Percentiles rank a stretch among this genome's conserved stretches.
Evolutionary conservation across 2,888 invertebrate genomes (phyloP).

Genomic region (Acanthococcus lagerstroemiae): DNA sequence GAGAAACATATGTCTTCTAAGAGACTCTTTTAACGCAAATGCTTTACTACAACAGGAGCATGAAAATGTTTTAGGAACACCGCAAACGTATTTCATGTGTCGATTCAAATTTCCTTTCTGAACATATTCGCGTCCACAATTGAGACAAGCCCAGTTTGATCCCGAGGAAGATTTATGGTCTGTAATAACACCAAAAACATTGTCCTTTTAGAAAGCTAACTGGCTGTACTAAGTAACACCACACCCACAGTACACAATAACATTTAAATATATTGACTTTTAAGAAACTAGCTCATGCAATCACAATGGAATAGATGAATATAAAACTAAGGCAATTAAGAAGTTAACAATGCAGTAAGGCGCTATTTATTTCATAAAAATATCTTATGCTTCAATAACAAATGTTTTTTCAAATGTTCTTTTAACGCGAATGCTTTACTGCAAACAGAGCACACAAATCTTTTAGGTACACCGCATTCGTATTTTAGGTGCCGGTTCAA

Average conservation of each 20-base stretch:
- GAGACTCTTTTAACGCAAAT: slow-evolving; percentile 33
- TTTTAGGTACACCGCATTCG: slow-evolving; percentile 47
- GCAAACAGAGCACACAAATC: slow-evolving; percentile 45
- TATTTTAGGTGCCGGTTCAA: slow-evolving; percentile 40
- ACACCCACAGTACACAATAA: too few relatives aligned
- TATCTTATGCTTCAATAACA: slow-evolving; percentile 11
- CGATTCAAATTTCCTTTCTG: slow-evolving; percentile 21
- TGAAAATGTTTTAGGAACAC: slow-evolving; percentile 25
- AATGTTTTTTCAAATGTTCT: slow-evolving; percentile 19
- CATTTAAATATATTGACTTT: too few relatives aligned
- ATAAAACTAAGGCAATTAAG: too few relatives aligned
- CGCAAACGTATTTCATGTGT: slow-evolving; percentile 32
- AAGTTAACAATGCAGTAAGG: too few relatives aligned
- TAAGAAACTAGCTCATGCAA: too few relatives aligned
- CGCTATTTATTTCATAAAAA: too few relatives aligned
- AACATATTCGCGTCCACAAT: slow-evolving; percentile 30
- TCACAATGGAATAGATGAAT: too few relatives aligned
- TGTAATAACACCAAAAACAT: too few relatives aligned
- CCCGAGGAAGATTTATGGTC: too few relatives aligned
- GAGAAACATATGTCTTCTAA: background rate
- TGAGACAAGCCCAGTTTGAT: too few relatives aligned
- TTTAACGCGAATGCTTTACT: slow-evolving; percentile 40
- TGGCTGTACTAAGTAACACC: too few relatives aligned
- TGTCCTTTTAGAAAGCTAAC: too few relatives aligned
- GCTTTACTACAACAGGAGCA: slow-evolving; percentile 21